Base-by-base conservation (phyloP, 2,797 vertebrate species). In the Pelobates cultripes region DNA sequence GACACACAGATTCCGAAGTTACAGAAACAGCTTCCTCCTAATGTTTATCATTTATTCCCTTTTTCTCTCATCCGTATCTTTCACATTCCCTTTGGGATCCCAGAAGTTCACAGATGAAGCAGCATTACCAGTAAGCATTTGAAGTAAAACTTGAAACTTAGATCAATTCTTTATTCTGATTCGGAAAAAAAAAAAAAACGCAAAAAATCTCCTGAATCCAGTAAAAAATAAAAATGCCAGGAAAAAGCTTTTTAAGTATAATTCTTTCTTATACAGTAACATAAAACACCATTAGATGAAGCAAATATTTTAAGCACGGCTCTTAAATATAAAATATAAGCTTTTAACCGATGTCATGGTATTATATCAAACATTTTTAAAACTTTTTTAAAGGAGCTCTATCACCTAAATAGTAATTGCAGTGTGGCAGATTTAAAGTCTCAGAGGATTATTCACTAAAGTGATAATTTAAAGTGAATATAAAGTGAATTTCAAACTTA, bases 11-110 rank as follows among this genome's bases (percentile, higher is more conserved):
- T 64, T 55, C 12, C 9, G n/a, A 9, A 6, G n/a, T 15, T 28
- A 41, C 45, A 53, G 57, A 82, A 12, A 43, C 43, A 17, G 17
- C 40, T 51, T 61, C 17, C 61, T 63, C 60, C 15, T 40, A n/a
- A 69, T 72, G 43, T 57, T 40, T 68, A 82, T 77, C 80, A 77
- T 7, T 42, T 67, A 82, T 82, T 77, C 80, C 66, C 69, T 73
- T 78, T 73, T 78, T 82, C 57, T 42, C 70, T 41, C 13, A 2
- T 68, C 53, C 55, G 73, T 53, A 64, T 66, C 78, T 57, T 40
- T 17, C 17, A 14, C 12, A 3, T 44, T 10, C 47, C 75, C 80
- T 73, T 66, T 17, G 75, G 75, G 80, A 73, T 40, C n/a, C 3
- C 41, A 44, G 63, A 13, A 57, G 69, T 57, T 82, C 74, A 67